phyloP scores from a whole-genome alignment of 2,113 vertebrate species.

The Cebus imitator region DNA sequence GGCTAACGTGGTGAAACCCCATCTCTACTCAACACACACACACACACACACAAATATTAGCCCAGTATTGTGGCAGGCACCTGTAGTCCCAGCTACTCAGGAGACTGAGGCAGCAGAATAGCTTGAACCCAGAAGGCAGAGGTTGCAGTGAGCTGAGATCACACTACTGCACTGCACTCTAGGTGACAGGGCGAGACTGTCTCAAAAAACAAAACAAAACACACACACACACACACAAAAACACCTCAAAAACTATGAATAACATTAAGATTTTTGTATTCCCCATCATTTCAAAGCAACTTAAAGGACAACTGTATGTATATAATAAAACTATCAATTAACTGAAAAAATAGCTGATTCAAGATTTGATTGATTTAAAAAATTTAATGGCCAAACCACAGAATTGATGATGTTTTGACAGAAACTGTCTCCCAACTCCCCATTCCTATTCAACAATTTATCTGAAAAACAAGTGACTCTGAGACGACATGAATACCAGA shows the following conservation, averaged over 20 bases:
- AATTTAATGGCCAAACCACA: background rate
- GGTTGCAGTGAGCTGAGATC: no score
- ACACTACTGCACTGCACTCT: no score
- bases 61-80: no score
- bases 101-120: no score
- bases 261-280: background rate
- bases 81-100: no score
- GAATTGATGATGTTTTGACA: background rate
- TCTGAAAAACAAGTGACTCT: constrained; percentile 10
- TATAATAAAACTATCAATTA: constrained; percentile 23
- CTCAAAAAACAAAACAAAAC: no score
- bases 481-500: background rate
- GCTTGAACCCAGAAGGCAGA: no score
- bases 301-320: background rate
- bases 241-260: background rate
- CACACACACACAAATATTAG: no score
- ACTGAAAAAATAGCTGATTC: background rate
- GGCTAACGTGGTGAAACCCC: no score
- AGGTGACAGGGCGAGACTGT: no score
- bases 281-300: constrained; percentile 4
- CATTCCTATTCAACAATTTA: background rate
- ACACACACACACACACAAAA: background rate
- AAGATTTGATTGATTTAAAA: constrained; percentile 6
- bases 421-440: background rate
- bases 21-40: no score